A percentile compares a stretch with the other conserved stretches of the same genome.
Evolutionary conservation across 1,140 invertebrate genomes (phyloP).

Genomic region (Danaus plexippus): DNA sequence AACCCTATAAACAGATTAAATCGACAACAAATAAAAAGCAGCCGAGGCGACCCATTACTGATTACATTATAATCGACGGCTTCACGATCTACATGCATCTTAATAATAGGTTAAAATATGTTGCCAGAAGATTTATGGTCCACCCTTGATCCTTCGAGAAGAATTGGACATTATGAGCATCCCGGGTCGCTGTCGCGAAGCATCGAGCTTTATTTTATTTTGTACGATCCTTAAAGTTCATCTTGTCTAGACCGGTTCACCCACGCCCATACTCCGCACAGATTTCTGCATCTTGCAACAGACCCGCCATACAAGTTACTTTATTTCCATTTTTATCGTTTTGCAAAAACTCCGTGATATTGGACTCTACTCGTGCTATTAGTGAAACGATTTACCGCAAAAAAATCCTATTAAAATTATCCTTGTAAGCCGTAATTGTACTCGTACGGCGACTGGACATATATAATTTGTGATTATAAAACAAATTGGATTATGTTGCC

Average conservation of each 20-base stretch:
- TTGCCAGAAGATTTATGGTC: conserved; percentile 19
- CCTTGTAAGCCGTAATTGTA: conserved; percentile 11
- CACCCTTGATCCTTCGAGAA: conserved; percentile 25
- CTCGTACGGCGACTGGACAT: conserved; percentile 3
- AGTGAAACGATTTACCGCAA: conserved; percentile 44
- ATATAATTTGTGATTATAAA: background rate
- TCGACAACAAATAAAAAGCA: too few species aligned
- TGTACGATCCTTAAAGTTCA: conserved; percentile 64
- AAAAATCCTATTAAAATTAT: conserved; percentile 29
- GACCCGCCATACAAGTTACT: conserved; percentile 64
- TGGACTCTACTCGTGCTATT: conserved; percentile 50
- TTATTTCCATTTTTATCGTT: conserved; percentile 64
- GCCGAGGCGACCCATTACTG: background rate
- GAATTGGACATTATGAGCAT: conserved; percentile 49
- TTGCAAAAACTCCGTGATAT: conserved; percentile 57
- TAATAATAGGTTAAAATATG: conserved; percentile 21
- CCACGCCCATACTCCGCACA: conserved; percentile 57
- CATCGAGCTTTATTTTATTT: conserved; percentile 58
- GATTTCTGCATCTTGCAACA: conserved; percentile 69
- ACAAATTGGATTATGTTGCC: background rate
- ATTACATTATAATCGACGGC: conserved; percentile 17
- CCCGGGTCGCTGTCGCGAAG: conserved; percentile 49
- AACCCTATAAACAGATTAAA: too few species aligned
- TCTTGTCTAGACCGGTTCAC: conserved; percentile 65
- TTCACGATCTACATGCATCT: conserved; percentile 11